Base-by-base conservation (phyloP, 2,113 vertebrate species). In the Prinia subflava region DNA sequence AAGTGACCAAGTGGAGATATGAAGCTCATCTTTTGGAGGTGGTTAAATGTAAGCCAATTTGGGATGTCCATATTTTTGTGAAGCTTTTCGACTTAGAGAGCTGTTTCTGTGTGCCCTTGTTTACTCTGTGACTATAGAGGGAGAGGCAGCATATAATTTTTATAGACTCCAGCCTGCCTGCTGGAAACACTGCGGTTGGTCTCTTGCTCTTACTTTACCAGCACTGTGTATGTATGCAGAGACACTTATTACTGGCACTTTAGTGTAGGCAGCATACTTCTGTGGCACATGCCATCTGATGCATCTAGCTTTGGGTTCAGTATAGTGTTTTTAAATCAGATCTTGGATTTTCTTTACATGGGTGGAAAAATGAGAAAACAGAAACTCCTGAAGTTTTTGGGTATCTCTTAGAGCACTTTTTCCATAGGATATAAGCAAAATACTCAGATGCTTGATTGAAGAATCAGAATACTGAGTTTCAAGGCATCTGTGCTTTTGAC, bases 51-150 rank as follows among this genome's bases (percentile, higher is more conserved):
- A 24, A 78, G 9, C 14, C 0, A 76, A 3, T 52, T 70, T 35
- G 62, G 12, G 4, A 15, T 0, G 0, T 30, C 44, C 37, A 1
- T 78, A 25, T 59, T 59, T 78, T 15, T 74, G 15, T 30, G 31
- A 75, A 87, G 20, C 35, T 9, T 78, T 91, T 95, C 78, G 19
- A 33, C 22, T 57, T 49, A 39, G 42, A 63, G 47, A 52, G 30
- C 44, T 85, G 25, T 64, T 27, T 20, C 53, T 86, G 4, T 22
- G 10, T 83, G 47, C 25, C 11, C 22, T 64, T 77, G 44, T 31
- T 76, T 86, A 50, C 8, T 60, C 27, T 55, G 16, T 35, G 20
- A 15, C 88, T 77, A 17, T 6, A 68, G 41, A 73, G 37, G 31
- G 89, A 53, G 31, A 77, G 49, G 31, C 68, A 91, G 52, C 3